A percentile compares a stretch with the other conserved stretches of the same genome.
Conservation (phyloP, 2,888 invertebrate species). For the Diaprepes abbreviatus region DNA sequence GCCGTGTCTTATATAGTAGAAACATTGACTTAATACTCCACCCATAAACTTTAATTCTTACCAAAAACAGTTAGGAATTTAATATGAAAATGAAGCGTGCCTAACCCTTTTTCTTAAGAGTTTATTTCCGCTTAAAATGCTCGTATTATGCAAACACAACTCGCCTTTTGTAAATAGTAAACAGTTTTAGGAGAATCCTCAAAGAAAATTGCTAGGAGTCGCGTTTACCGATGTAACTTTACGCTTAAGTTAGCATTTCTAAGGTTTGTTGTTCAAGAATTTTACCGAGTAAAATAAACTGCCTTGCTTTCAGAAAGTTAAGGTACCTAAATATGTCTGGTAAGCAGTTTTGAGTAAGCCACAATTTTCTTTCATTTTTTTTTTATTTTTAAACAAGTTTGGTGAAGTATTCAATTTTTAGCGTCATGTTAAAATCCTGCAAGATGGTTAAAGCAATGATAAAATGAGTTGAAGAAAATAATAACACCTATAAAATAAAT, state of each 20-base stretch:
- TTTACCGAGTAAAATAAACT: slow-evolving; percentile 22
- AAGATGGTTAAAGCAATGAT: no score
- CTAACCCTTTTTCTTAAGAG: background rate
- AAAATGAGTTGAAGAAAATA: no score
- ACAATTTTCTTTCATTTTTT: slow-evolving; percentile 3
- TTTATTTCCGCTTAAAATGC: slow-evolving; percentile 13
- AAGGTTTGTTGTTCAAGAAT: slow-evolving; percentile 15
- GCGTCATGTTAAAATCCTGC: no score
- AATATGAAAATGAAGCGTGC: background rate
- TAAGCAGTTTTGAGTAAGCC: background rate
- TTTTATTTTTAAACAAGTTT: background rate
- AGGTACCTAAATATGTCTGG: background rate
- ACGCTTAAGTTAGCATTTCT: slow-evolving; percentile 24
- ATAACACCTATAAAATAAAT: no score
- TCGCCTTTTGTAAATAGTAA: slow-evolving; percentile 18
- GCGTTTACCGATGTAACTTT: slow-evolving; percentile 26
- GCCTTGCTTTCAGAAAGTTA: slow-evolving; percentile 18
- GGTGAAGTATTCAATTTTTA: no score
- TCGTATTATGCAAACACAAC: slow-evolving; percentile 12
- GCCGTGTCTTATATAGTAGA: no score
- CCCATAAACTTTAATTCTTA: no score
- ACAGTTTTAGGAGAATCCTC: slow-evolving; percentile 18
- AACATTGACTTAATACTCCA: no score
- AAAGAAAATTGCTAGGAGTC: slow-evolving; percentile 24
- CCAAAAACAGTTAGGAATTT: background rate